Evolutionary conservation across 35 echinoderm and acorn worm genomes (phyloP).

Genomic region (Stichopus chloronotus): DNA sequence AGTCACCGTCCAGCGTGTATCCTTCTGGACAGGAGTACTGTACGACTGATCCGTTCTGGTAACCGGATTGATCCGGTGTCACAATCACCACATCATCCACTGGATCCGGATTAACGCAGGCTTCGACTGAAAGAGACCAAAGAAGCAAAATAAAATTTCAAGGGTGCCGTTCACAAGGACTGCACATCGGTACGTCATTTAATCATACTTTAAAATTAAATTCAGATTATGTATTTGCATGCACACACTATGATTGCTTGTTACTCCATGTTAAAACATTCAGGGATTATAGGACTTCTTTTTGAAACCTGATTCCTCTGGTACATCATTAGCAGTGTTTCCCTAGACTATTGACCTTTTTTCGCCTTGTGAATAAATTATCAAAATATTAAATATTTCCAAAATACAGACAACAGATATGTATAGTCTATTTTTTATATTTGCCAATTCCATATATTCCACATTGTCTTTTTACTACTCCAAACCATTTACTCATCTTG

Average conservation of each 20-base stretch:
- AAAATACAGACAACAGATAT: no score
- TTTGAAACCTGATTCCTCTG: no score
- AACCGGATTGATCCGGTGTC: neutral
- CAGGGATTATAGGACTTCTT: no score
- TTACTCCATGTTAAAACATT: neutral
- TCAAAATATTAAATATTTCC: no score
- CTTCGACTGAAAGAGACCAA: neutral
- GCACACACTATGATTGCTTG: neutral
- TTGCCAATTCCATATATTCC: no score
- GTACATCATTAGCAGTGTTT: no score
- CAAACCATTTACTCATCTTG: no score
- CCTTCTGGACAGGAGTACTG: constrained; percentile 14
- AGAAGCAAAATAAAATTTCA: neutral
- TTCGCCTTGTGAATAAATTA: no score
- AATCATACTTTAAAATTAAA: neutral
- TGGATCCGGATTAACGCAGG: neutral
- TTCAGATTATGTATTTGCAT: neutral
- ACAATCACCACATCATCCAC: neutral
- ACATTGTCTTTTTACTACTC: no score
- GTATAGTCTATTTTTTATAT: no score
- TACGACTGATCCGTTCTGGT: neutral
- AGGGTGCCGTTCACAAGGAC: neutral
- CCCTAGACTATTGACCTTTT: no score
- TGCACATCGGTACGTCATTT: neutral
- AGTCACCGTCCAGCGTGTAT: constrained; percentile 7